Evolutionary conservation across 2,113 vertebrate genomes (phyloP).

Genomic region (Saccopteryx leptura): DNA sequence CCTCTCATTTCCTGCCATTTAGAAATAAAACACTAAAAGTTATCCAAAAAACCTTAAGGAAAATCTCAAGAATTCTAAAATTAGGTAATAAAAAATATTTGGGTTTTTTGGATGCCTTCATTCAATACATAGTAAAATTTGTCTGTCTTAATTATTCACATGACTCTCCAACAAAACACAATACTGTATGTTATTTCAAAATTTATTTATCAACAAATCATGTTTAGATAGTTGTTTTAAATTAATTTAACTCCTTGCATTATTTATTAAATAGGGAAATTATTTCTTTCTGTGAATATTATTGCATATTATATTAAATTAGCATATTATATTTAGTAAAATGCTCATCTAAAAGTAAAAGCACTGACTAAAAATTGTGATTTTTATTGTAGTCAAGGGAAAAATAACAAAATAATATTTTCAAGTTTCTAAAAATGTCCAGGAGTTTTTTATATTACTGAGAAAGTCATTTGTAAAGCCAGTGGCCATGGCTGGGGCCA

Average conservation of each 20-base stretch:
- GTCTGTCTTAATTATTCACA: not conserved
- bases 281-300: constrained; percentile 21
- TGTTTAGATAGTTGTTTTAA: constrained; percentile 58
- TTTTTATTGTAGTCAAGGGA: not conserved
- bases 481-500: too few relatives aligned
- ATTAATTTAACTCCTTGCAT: not conserved
- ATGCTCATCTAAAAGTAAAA: constrained; percentile 39
- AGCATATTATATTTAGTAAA: not conserved
- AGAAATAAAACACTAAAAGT: not conserved
- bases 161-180: not conserved
- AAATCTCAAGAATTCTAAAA: not conserved
- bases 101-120: not conserved
- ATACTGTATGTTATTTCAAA: not conserved
- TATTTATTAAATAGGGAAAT: constrained; percentile 21
- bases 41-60: not conserved
- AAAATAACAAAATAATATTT: constrained; percentile 19
- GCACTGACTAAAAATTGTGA: not conserved
- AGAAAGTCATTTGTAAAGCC: too few relatives aligned
- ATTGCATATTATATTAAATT: not conserved
- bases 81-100: not conserved
- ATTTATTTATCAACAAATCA: not conserved
- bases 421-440: not conserved
- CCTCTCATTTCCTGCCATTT: constrained; percentile 2
- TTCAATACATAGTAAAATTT: not conserved
- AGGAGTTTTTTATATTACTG: not conserved